Conservation (phyloP, 1,140 invertebrate genomes). For the Aphelinus certus region DNA sequence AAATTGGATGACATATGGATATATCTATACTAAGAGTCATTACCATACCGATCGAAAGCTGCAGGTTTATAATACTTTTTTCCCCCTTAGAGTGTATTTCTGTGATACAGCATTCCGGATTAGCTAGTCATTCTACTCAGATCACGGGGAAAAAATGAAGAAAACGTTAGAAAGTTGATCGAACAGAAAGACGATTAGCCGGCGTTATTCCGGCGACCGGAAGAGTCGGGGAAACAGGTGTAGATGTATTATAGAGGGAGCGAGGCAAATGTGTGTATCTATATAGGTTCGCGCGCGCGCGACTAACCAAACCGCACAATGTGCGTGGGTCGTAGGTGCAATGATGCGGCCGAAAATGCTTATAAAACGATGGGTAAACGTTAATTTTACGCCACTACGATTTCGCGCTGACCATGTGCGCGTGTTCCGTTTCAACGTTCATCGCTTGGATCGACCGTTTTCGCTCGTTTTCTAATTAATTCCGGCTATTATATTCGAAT, state of each 20-base stretch:
- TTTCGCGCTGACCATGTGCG: neutral
- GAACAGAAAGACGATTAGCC: neutral
- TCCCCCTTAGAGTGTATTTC: no score
- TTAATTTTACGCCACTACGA: slow-evolving; percentile 53
- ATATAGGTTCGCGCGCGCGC: neutral
- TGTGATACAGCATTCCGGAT: no score
- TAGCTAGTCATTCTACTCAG: no score
- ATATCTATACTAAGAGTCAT: no score
- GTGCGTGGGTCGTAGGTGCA: neutral
- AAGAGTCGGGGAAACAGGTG: slow-evolving; percentile 20
- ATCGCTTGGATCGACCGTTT: no score
- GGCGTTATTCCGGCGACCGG: neutral
- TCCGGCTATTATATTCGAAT: no score
- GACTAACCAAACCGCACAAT: neutral
- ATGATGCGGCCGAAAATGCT: slow-evolving; percentile 25
- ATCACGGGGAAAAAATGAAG: no score
- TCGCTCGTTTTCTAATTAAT: no score
- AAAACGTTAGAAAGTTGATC: slow-evolving; percentile 5
- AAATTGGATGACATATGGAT: no score
- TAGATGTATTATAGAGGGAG: neutral
- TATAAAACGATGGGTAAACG: slow-evolving; percentile 19
- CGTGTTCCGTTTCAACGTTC: no score
- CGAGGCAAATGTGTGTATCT: neutral
- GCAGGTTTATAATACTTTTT: no score
- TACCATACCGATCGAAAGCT: no score